Percentiles rank a stretch among this genome's conserved stretches.
These are phyloP conservation scores for Cacatua alba DNA, from an alignment of 2,113 vertebrate species.

Conservation along the genomic window DNA sequence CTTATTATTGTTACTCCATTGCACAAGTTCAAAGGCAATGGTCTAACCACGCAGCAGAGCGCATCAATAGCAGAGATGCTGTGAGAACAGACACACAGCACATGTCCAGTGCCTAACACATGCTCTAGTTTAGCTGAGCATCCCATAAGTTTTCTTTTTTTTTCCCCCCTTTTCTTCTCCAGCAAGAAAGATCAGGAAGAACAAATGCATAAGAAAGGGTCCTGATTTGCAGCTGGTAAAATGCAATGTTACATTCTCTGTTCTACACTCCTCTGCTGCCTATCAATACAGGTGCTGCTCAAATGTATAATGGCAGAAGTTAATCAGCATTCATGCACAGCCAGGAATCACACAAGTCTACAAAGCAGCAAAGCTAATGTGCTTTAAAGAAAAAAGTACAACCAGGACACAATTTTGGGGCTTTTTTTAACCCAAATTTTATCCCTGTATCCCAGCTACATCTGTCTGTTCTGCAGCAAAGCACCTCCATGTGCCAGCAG, in stretches of 20 bases:
- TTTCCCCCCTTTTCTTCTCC: background rate
- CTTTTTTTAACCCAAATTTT: background rate
- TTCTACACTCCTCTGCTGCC: background rate
- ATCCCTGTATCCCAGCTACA: background rate
- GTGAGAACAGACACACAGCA: background rate
- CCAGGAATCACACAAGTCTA: background rate
- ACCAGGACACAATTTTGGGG: background rate
- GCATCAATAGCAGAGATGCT: background rate
- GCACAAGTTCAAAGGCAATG: background rate
- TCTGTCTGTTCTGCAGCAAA: background rate
- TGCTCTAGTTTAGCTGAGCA: background rate
- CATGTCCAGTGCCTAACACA: background rate
- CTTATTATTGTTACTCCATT: background rate
- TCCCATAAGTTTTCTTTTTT: too few species aligned
- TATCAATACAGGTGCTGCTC: background rate
- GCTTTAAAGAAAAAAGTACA: background rate
- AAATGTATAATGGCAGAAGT: background rate
- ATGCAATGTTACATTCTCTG: background rate
- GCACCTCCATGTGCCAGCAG: background rate
- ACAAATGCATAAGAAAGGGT: rapidly evolving
- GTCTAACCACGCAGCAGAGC: background rate
- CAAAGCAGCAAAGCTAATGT: background rate
- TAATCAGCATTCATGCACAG: background rate
- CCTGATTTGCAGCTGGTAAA: background rate
- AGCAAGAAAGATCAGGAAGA: background rate